Percentiles rank a stretch among this genome's conserved stretches.
Evolutionary conservation across 2,888 invertebrate genomes (phyloP).

Genomic region (Electrophaes corylata): DNA sequence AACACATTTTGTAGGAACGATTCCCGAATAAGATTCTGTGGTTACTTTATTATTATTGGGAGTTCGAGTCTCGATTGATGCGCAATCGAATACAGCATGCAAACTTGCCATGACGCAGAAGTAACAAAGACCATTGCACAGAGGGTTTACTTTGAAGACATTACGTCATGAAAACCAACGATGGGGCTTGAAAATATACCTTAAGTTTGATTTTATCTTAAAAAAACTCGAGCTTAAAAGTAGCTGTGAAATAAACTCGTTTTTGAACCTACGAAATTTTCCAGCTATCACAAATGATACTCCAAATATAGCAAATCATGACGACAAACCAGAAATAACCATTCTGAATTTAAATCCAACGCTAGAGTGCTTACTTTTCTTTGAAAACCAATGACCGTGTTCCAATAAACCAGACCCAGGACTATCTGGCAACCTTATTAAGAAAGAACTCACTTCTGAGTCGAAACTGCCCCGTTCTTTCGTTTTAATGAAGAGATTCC

Average conservation of each 20-base stretch:
- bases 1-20: constrained; percentile 61
- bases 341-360: constrained; percentile 5
- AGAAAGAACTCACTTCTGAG: constrained; percentile 40
- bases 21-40: constrained; percentile 58
- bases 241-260: neutral
- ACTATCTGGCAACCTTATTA: constrained; percentile 44
- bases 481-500: constrained; percentile 62
- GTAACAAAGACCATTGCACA: constrained; percentile 35
- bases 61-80: constrained; percentile 62
- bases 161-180: neutral
- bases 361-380: constrained; percentile 1
- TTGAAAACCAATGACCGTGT: constrained; percentile 4
- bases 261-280: neutral
- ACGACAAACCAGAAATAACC: neutral
- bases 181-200: too few relatives aligned
- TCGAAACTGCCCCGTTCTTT: constrained; percentile 52
- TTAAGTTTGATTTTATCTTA: too few relatives aligned
- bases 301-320: neutral
- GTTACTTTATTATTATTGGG: constrained; percentile 69
- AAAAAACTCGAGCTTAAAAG: too few relatives aligned
- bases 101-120: constrained; percentile 39
- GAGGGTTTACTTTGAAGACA: constrained; percentile 11
- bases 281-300: neutral
- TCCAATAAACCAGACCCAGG: constrained; percentile 17
- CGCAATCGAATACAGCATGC: constrained; percentile 55